phyloP scores from a whole-genome alignment of 1,140 invertebrate species.

The Elymnias hypermnestra region DNA sequence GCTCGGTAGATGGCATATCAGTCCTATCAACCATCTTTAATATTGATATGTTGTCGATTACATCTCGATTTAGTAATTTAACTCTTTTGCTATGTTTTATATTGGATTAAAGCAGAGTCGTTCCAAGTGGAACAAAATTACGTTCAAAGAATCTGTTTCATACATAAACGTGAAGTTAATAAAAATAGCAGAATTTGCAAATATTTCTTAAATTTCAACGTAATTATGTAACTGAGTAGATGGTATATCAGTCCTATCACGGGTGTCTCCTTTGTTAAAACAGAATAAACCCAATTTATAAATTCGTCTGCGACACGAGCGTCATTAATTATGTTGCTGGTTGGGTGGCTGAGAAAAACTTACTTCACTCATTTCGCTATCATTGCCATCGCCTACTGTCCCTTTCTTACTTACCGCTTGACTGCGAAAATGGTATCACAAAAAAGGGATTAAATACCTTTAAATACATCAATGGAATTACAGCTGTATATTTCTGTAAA shows the following conservation, averaged over 20 bases:
- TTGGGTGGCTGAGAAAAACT: constrained; percentile 74
- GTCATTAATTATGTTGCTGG: constrained; percentile 75
- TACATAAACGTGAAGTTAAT: no score
- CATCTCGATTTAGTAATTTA: no score
- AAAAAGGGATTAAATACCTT: no score
- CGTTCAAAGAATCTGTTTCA: no score
- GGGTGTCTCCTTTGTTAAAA: constrained; percentile 63
- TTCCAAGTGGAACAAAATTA: no score
- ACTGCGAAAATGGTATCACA: constrained; percentile 13
- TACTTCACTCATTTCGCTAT: constrained; percentile 72
- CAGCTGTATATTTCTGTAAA: no score
- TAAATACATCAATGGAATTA: no score
- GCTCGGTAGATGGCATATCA: constrained; percentile 43
- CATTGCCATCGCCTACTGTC: constrained; percentile 55
- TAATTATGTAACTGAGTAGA: constrained; percentile 49
- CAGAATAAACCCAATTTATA: constrained; percentile 70
- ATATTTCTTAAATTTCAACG: not conserved
- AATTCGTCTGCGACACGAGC: constrained; percentile 69
- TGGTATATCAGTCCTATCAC: constrained; percentile 49
- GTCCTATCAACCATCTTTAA: no score
- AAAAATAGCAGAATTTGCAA: no score
- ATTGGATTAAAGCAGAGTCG: no score
- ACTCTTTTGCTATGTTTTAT: no score
- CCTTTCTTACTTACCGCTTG: constrained; percentile 35
- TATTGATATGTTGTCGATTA: no score